A percentile compares a stretch with the other conserved stretches of the same genome.
phyloP scores from a whole-genome alignment of 64 coral and sea anemone genomes.

The Montipora capricornis region DNA sequence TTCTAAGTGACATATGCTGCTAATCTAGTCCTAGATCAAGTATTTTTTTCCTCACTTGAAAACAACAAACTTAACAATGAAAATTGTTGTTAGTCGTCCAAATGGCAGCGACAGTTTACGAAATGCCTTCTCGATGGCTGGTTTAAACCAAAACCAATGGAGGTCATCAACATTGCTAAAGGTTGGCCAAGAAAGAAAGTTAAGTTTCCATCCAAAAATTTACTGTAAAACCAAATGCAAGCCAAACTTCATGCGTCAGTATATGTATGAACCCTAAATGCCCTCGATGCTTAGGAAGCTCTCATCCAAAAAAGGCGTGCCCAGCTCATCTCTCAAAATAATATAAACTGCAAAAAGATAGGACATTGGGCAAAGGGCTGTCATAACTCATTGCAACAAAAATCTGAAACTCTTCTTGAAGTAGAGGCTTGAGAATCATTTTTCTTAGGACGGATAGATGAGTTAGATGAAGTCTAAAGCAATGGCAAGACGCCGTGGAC shows the following conservation, averaged over 20 bases:
- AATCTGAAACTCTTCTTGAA: not conserved
- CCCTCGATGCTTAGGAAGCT: not conserved
- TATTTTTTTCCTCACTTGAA: too few species aligned
- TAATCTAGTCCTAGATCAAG: too few species aligned
- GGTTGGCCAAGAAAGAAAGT: too few species aligned
- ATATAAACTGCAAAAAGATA: not conserved
- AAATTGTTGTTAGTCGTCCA: too few species aligned
- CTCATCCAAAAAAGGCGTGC: conserved; percentile 7
- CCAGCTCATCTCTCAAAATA: not conserved
- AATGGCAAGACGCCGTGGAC: not conserved
- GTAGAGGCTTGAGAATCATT: not conserved
- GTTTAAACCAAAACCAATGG: not conserved
- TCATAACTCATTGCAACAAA: not conserved
- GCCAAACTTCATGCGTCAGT: not conserved
- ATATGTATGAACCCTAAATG: not conserved
- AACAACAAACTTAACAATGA: conserved; percentile 1
- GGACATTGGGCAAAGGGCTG: not conserved
- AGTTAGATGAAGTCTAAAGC: not conserved
- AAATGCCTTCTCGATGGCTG: not conserved
- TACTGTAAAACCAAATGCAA: too few species aligned
- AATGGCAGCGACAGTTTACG: too few species aligned
- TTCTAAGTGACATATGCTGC: too few species aligned
- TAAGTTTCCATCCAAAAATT: too few species aligned
- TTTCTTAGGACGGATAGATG: not conserved
- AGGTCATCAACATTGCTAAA: not conserved